Evolutionary conservation across 2,113 vertebrate species (phyloP).

Genomic region (Tympanuchus pallidicinctus): DNA sequence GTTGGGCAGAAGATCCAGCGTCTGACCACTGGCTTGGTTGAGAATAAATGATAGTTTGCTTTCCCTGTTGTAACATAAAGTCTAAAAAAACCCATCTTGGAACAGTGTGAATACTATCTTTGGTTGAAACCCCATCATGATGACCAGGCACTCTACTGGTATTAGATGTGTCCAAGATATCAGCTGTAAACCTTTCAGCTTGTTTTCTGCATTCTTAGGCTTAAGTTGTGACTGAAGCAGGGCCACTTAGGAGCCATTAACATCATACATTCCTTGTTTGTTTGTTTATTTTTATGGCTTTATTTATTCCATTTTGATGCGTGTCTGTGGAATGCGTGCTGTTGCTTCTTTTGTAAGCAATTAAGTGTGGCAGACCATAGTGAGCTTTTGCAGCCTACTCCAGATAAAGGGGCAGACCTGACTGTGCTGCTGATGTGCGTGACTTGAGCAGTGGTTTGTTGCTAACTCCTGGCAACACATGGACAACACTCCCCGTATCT

Average conservation of each 20-base stretch:
- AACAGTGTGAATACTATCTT: neutral
- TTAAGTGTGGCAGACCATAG: neutral
- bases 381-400: neutral
- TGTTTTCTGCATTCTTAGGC: neutral
- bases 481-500: neutral
- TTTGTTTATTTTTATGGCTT: neutral
- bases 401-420: neutral
- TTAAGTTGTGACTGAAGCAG: neutral
- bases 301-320: neutral
- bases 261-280: accelerated
- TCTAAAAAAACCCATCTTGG: neutral
- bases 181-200: neutral
- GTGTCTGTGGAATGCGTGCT: neutral
- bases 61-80: neutral
- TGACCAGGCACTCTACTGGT: neutral
- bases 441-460: neutral
- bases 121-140: neutral
- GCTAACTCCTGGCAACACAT: neutral
- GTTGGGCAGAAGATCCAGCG: neutral
- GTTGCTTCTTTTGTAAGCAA: neutral
- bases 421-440: neutral
- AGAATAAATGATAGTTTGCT: neutral
- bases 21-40: neutral
- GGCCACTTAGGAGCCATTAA: neutral
- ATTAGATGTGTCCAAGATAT: neutral